Percentiles rank a stretch among this genome's conserved stretches.
These are phyloP conservation scores for Dryadula phaetusa DNA, from an alignment of 2,888 invertebrate genomes.

Conservation along the genomic window DNA sequence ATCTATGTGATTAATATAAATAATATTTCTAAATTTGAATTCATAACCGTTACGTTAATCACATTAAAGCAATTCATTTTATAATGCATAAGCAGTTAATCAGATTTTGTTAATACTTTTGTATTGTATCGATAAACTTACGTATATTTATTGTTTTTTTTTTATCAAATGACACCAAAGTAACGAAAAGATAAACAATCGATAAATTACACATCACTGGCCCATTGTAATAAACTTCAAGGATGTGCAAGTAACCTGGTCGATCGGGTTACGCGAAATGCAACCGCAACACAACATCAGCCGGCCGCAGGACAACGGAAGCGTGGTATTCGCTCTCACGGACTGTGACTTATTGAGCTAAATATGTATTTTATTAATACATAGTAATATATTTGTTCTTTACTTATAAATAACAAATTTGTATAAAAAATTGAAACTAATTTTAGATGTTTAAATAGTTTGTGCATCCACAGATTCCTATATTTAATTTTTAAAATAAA, in stretches of 20 bases:
- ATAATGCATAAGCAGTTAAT: too few relatives aligned
- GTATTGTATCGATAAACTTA: too few relatives aligned
- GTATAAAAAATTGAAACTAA: too few relatives aligned
- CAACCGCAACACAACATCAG: conserved; percentile 83
- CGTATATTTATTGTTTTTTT: too few relatives aligned
- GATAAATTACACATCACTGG: conserved; percentile 38
- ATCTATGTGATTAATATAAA: too few relatives aligned
- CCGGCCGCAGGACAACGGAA: conserved; percentile 80
- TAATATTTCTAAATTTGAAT: too few relatives aligned
- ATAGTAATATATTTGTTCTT: background rate
- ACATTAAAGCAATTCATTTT: too few relatives aligned
- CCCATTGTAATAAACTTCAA: conserved; percentile 49
- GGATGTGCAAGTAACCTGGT: conserved; percentile 72
- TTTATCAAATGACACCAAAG: too few relatives aligned
- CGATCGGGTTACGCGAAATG: conserved; percentile 83
- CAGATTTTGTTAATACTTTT: too few relatives aligned
- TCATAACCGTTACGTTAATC: too few relatives aligned
- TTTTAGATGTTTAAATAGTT: background rate
- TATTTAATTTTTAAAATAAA: too few relatives aligned
- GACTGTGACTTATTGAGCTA: conserved; percentile 62
- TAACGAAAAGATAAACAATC: conserved; percentile 18
- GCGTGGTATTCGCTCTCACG: conserved; percentile 73
- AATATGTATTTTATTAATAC: conserved; percentile 27
- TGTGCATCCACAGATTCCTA: background rate
- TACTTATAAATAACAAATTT: background rate